A percentile compares a stretch with the other conserved stretches of the same genome.
These are phyloP conservation scores for Caenorhabditis virilis DNA, from an alignment of 2,888 invertebrate species.

Conservation along the genomic window DNA sequence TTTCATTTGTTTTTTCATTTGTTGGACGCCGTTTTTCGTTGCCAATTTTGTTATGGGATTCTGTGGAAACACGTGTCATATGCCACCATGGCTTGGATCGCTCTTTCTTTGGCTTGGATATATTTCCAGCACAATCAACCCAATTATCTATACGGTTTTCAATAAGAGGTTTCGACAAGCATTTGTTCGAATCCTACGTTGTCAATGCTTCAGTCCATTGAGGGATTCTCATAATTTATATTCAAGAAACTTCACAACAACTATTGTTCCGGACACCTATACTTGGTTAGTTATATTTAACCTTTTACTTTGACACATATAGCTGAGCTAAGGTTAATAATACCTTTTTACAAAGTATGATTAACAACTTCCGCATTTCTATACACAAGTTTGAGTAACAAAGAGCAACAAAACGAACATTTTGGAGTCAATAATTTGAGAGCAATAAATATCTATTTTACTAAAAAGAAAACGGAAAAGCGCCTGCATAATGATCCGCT, in stretches of 20 bases:
- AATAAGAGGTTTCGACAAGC: conserved; percentile 83
- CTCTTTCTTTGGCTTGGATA: conserved; percentile 91
- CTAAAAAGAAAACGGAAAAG: too few species aligned
- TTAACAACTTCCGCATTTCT: too few species aligned
- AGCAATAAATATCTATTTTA: too few species aligned
- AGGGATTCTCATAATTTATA: conserved; percentile 45
- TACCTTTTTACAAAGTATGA: too few species aligned
- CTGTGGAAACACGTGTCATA: conserved; percentile 71
- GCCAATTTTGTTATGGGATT: conserved; percentile 84
- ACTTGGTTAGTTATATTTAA: conserved; percentile 64
- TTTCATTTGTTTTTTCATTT: conserved; percentile 89
- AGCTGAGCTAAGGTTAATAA: too few species aligned
- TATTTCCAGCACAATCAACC: conserved; percentile 91
- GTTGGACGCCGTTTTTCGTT: conserved; percentile 95
- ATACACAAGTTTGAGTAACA: too few species aligned
- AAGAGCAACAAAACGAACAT: too few species aligned
- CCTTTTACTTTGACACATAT: too few species aligned
- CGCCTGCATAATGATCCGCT: too few species aligned
- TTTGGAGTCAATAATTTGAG: too few species aligned
- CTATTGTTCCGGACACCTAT: conserved; percentile 59
- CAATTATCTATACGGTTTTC: conserved; percentile 92
- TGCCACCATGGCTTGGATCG: conserved; percentile 72
- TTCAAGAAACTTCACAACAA: conserved; percentile 54
- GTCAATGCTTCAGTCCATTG: conserved; percentile 55
- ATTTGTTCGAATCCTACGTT: conserved; percentile 61